These are phyloP conservation scores for Xiphorhynchus elegans DNA, from an alignment of 2,113 vertebrate genomes.

Conservation along the genomic window DNA sequence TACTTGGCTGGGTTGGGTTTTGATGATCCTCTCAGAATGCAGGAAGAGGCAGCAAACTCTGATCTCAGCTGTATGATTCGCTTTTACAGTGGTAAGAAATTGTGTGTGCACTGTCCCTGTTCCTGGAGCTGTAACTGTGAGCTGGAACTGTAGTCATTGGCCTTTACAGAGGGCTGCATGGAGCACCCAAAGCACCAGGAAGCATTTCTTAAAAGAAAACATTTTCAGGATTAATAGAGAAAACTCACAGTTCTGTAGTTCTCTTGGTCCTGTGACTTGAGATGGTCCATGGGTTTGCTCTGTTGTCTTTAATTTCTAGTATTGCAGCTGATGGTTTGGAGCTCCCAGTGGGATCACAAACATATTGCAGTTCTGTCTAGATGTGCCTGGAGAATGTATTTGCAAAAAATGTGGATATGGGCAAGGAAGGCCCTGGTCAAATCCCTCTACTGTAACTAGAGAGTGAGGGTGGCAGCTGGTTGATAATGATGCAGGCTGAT, in stretches of 20 bases:
- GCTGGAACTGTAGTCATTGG: neutral
- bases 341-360: neutral
- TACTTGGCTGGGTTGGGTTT: conserved; percentile 90
- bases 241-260: neutral
- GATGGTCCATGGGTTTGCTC: neutral
- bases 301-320: neutral
- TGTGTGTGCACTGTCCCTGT: neutral
- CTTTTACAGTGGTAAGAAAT: conserved; percentile 91
- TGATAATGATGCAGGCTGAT: neutral
- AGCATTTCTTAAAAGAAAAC: neutral
- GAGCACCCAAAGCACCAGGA: neutral
- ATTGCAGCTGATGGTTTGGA: neutral
- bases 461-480: neutral
- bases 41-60: conserved; percentile 91
- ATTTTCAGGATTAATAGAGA: neutral
- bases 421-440: neutral
- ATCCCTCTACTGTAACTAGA: neutral
- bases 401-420: neutral
- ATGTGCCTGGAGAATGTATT: neutral
- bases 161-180: neutral
- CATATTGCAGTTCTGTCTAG: neutral
- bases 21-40: conserved; percentile 85
- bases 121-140: neutral
- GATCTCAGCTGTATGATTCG: conserved; percentile 97
- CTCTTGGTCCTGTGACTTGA: neutral